Conservation (phyloP, 1,140 invertebrate genomes). For the Drosophila oshimai region DNA sequence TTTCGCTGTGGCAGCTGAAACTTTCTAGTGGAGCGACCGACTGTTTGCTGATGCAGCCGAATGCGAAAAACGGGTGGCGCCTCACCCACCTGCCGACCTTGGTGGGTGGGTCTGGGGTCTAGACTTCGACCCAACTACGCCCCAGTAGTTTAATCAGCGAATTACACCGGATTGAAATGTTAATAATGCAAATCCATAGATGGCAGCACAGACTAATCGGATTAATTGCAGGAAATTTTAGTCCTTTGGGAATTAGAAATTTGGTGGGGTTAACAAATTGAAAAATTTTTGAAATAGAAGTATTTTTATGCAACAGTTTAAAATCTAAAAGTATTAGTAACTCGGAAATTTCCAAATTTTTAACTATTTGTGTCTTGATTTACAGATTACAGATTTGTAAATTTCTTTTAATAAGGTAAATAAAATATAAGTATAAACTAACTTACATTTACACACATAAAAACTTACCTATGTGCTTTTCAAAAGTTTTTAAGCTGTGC, state of each 20-base stretch:
- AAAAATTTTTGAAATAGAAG: background rate
- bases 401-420: too few species aligned
- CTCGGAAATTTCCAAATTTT: too few species aligned
- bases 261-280: background rate
- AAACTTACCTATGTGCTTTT: background rate
- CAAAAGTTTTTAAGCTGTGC: slow-evolving; percentile 1
- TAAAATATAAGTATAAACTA: too few species aligned
- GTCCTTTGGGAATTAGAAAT: background rate
- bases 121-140: background rate
- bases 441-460: too few species aligned
- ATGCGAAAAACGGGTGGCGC: background rate
- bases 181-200: slow-evolving; percentile 34
- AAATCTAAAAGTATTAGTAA: too few species aligned
- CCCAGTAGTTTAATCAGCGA: slow-evolving; percentile 15
- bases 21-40: slow-evolving; percentile 21
- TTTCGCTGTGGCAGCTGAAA: slow-evolving; percentile 26
- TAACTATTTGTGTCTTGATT: too few species aligned
- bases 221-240: background rate
- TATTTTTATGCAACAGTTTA: too few species aligned
- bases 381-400: too few species aligned
- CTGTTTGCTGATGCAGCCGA: slow-evolving; percentile 25
- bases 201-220: slow-evolving; percentile 11
- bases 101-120: background rate
- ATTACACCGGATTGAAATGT: slow-evolving; percentile 25
- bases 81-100: slow-evolving; percentile 17